Evolutionary conservation across 2,797 vertebrate genomes (phyloP), one percentile per base, ranked within the genome.

Genomic region (Holocentrus rufus): DNA sequence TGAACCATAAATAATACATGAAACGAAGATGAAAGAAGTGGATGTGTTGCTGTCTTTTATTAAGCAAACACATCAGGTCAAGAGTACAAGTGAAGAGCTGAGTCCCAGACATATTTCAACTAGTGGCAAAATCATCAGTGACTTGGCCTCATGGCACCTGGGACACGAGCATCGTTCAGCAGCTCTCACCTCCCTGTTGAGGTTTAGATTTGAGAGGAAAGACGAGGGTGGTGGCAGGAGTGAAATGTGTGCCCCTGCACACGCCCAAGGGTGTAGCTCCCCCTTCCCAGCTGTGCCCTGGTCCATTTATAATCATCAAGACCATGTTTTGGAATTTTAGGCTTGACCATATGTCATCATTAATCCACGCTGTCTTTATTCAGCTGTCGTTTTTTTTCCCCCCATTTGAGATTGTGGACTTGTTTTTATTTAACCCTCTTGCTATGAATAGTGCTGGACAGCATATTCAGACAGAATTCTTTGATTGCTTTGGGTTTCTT

Each of bases 401-500:
- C 57, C 1, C 36, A 30, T 72, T 74, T 70, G 15, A 64, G 64
- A 69, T 52, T 64, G n/a, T 18, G n/a, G 73, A 65, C 57, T 71
- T 82, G 83, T 58, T 84, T 87, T 83, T 47, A 18, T 77, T 90
- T 81, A 85, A 49, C 64, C 17, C 5, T 72, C 20, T 54, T 69
- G 30, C 71, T 85, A 57, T 68, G 55, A 80, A 81, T 72, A 57
- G 82, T 69, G 42, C 59, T 59, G 74, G 77, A 74, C 4, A 55
- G 34, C 31, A 18, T 56, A 59, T 57, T 69, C 34, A 64, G 23
- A 74, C 69, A 63, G 56, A 55, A 3, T 65, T 71, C 7, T 52
- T 52, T 72, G 59, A 81, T 72, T 79, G 70, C 46, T 76, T 70
- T 56, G 42, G 55, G 3, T 62, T 49, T 80, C 57, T 68, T 74